Percentiles rank a stretch among this genome's conserved stretches.
Evolutionary conservation across 2,113 vertebrate species (phyloP).

Genomic region (Albula goreensis): DNA sequence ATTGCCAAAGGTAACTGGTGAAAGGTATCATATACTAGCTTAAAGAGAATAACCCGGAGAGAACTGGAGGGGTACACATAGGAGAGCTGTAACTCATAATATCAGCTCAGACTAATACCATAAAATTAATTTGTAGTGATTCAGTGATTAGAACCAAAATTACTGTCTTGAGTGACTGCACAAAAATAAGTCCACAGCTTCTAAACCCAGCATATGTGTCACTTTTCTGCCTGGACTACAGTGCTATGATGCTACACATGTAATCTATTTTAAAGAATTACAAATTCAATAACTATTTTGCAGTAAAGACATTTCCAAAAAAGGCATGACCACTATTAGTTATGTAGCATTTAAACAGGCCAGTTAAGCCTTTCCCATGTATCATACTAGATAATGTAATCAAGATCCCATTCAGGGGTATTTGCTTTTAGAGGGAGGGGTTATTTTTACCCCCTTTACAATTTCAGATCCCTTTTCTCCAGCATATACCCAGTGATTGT

Average conservation of each 20-base stretch:
- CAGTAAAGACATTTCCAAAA: neutral
- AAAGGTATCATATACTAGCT: neutral
- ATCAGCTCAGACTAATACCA: neutral
- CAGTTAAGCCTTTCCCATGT: neutral
- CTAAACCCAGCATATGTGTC: neutral
- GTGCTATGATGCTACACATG: neutral
- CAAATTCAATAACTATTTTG: neutral
- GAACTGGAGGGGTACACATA: neutral
- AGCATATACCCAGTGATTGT: slow-evolving; percentile 23
- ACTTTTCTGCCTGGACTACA: neutral
- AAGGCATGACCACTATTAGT: neutral
- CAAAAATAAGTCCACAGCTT: neutral
- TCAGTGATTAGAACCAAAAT: neutral
- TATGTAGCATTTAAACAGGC: neutral
- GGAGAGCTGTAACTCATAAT: neutral
- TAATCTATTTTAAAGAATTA: neutral
- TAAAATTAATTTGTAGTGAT: neutral
- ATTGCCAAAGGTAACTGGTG: neutral
- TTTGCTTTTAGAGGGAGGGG: neutral
- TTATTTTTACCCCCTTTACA: neutral
- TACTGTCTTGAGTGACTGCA: neutral
- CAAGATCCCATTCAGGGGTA: neutral
- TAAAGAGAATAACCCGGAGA: neutral
- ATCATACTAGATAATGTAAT: neutral
- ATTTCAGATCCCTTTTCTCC: slow-evolving; percentile 19